These are phyloP conservation scores for Lucifuga dentata DNA, from an alignment of 2,113 vertebrate species.

Conservation along the genomic window DNA sequence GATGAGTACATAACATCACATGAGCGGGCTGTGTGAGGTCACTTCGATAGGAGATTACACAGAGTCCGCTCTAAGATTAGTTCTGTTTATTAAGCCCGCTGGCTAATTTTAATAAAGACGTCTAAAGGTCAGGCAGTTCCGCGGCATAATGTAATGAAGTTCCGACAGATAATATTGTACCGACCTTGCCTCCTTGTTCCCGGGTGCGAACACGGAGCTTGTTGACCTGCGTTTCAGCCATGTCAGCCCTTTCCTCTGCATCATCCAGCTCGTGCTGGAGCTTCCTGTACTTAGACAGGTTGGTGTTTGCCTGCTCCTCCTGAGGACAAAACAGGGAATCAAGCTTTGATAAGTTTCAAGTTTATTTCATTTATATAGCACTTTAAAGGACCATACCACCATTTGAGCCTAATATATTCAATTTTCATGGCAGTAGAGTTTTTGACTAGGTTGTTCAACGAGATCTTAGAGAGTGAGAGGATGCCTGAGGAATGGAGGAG, in stretches of 20 bases:
- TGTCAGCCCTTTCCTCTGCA: constrained; percentile 90
- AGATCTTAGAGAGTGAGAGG: too few species aligned
- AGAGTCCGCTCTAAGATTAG: constrained; percentile 54
- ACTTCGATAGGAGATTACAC: constrained; percentile 55
- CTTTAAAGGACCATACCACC: too few species aligned
- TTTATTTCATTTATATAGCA: too few species aligned
- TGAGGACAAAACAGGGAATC: too few species aligned
- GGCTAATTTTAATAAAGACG: constrained; percentile 59
- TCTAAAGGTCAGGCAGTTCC: constrained; percentile 52
- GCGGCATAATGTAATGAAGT: constrained; percentile 18
- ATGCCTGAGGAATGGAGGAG: too few species aligned
- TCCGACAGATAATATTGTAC: constrained; percentile 32
- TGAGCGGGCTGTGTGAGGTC: constrained; percentile 52
- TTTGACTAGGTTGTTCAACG: too few species aligned
- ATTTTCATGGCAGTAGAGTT: too few species aligned
- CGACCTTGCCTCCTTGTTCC: constrained; percentile 89
- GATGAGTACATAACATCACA: constrained; percentile 49
- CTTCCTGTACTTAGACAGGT: constrained; percentile 91
- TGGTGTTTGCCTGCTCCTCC: constrained; percentile 92
- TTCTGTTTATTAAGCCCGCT: constrained; percentile 22
- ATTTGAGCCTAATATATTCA: too few species aligned
- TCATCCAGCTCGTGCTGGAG: constrained; percentile 92
- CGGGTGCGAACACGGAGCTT: constrained; percentile 88
- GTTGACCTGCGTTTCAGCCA: constrained; percentile 92
- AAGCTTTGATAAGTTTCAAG: too few species aligned